Evolutionary conservation across 2,888 invertebrate species (phyloP).

Genomic region (Athalia cordata): DNA sequence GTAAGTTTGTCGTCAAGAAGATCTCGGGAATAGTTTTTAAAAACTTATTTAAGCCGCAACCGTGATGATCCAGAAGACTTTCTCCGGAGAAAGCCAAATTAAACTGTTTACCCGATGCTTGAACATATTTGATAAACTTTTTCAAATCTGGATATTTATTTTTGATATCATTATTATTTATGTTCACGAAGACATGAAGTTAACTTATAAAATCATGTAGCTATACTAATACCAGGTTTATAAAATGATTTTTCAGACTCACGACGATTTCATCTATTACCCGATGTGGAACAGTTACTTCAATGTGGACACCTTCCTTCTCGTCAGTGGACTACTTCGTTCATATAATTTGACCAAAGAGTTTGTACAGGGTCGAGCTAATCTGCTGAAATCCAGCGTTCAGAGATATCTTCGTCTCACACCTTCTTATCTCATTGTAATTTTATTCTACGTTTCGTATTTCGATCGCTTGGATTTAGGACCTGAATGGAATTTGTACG

Average conservation of each 20-base stretch:
- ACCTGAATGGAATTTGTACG: conserved; percentile 80
- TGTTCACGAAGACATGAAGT: background rate
- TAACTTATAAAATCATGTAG: background rate
- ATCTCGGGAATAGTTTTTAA: conserved; percentile 24
- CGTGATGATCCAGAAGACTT: conserved; percentile 25
- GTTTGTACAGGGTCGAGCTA: conserved; percentile 76
- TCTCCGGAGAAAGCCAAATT: conserved; percentile 34
- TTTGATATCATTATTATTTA: background rate
- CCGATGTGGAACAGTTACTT: conserved; percentile 46
- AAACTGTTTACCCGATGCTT: conserved; percentile 11
- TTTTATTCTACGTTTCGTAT: conserved; percentile 83
- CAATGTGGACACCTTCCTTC: conserved; percentile 80
- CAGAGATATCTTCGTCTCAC: conserved; percentile 76
- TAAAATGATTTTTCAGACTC: conserved; percentile 41
- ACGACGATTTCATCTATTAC: conserved; percentile 40
- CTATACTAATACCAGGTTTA: background rate
- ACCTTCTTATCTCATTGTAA: conserved; percentile 81
- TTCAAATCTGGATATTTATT: conserved; percentile 11
- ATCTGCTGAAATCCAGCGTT: conserved; percentile 36
- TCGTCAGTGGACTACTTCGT: conserved; percentile 82
- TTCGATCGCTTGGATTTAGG: conserved; percentile 81
- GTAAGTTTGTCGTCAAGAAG: background rate
- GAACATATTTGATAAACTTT: conserved; percentile 18
- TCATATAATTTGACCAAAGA: conserved; percentile 79
- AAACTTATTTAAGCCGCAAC: conserved; percentile 13